A percentile compares a stretch with the other conserved stretches of the same genome.
phyloP scores from a whole-genome alignment of 2,888 invertebrate species.

The Trissonchulus latispiculum region DNA sequence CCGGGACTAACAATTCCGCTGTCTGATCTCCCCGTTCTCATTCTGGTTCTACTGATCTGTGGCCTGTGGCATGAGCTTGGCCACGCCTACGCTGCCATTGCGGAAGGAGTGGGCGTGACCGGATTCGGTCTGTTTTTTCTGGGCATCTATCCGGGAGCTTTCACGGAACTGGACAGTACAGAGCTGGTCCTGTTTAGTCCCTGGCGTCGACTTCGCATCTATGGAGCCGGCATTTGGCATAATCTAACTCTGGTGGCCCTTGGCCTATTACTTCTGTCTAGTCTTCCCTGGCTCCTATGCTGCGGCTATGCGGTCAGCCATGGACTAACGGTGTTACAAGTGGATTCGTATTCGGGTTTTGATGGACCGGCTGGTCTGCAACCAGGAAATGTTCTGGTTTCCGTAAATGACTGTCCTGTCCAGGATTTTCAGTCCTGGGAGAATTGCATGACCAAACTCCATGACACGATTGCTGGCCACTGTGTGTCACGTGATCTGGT shows the following conservation, averaged over 20 bases:
- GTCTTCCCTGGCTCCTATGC: constrained; percentile 57
- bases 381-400: constrained; percentile 61
- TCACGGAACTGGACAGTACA: constrained; percentile 71
- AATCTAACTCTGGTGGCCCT: constrained; percentile 67
- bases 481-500: constrained; percentile 42
- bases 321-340: constrained; percentile 64
- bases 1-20: constrained; percentile 86
- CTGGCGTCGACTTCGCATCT: constrained; percentile 63
- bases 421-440: constrained; percentile 58
- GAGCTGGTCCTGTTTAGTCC: constrained; percentile 61
- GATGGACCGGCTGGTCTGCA: constrained; percentile 64
- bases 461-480: constrained; percentile 34
- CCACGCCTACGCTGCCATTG: constrained; percentile 81
- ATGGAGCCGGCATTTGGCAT: constrained; percentile 90
- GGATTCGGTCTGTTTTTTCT: constrained; percentile 74
- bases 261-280: constrained; percentile 59
- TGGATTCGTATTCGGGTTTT: constrained; percentile 51
- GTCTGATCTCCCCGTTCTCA: constrained; percentile 75
- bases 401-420: constrained; percentile 63
- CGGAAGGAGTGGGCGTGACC: constrained; percentile 78
- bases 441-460: constrained; percentile 54
- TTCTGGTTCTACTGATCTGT: constrained; percentile 66
- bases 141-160: constrained; percentile 76
- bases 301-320: constrained; percentile 48
- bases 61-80: constrained; percentile 81